Conservation (phyloP, 2,113 vertebrate genomes). For the Xerus inauris region DNA sequence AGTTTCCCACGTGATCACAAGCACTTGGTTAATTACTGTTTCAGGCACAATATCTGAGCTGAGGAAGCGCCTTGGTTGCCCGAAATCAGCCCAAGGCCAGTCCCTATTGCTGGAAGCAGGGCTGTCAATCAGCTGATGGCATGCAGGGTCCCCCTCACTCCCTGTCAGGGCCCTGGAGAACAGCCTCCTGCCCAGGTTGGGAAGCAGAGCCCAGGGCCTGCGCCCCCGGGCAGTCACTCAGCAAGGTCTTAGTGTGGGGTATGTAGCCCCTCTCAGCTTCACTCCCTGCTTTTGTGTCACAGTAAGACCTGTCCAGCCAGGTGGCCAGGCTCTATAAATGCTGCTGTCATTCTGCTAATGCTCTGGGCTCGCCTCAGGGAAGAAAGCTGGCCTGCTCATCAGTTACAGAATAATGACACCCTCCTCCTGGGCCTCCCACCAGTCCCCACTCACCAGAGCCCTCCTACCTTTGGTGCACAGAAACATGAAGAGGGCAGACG, state of each 20-base stretch:
- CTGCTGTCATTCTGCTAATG: slow-evolving; percentile 27
- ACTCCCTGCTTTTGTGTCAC: background rate
- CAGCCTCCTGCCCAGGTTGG: background rate
- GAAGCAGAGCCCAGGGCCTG: background rate
- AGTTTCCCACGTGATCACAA: slow-evolving; percentile 27
- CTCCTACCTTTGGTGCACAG: background rate
- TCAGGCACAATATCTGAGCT: background rate
- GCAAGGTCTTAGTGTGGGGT: background rate
- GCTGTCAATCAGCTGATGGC: slow-evolving; percentile 63
- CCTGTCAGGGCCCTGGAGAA: background rate
- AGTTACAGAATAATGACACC: slow-evolving; percentile 55
- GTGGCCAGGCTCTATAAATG: background rate
- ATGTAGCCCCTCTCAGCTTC: background rate
- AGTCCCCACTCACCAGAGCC: background rate
- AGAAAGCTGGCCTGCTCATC: slow-evolving; percentile 55
- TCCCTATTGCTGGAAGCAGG: slow-evolving; percentile 37
- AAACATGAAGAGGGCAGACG: background rate
- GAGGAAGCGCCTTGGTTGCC: slow-evolving; percentile 6
- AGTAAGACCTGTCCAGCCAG: slow-evolving; percentile 1
- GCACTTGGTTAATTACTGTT: slow-evolving; percentile 59
- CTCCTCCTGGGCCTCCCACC: background rate
- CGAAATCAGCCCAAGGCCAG: slow-evolving; percentile 74
- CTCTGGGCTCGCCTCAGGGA: slow-evolving; percentile 66
- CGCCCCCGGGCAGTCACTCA: slow-evolving; percentile 24
- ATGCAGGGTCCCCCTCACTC: background rate